Percentiles rank a stretch among this genome's conserved stretches.
Evolutionary conservation across 2,113 vertebrate genomes (phyloP).

Genomic region (Asarcornis scutulata): DNA sequence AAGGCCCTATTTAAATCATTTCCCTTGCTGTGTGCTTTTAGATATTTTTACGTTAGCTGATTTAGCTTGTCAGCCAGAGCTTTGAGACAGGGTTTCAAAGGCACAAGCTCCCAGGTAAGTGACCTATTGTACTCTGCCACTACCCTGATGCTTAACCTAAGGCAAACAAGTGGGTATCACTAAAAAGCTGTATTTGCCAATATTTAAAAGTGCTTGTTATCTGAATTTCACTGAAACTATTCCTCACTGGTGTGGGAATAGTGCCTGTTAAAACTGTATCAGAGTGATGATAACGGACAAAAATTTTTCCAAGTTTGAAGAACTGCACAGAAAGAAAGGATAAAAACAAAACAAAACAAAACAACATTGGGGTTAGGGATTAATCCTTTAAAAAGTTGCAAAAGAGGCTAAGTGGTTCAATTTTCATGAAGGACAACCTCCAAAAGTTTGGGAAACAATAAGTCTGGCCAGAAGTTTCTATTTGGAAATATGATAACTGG

Average conservation of each 20-base stretch:
- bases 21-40: not conserved
- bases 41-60: not conserved
- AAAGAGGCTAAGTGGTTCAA: not conserved
- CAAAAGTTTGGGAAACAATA: not conserved
- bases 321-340: rapidly evolving
- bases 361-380: not conserved
- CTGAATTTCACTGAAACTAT: not conserved
- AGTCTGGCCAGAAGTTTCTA: not conserved
- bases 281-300: not conserved
- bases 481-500: not conserved
- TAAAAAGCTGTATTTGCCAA: not conserved
- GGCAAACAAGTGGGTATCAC: not conserved
- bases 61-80: not conserved
- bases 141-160: not conserved
- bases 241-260: not conserved
- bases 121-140: not conserved
- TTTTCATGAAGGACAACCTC: not conserved
- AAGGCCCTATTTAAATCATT: not conserved
- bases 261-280: not conserved
- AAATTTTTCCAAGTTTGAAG: not conserved
- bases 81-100: not conserved
- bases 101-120: not conserved
- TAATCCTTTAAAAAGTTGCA: not conserved
- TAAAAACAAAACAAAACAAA: not conserved
- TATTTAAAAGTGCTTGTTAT: not conserved